Evolutionary conservation across 53 echinoderm and acorn worm species (phyloP).

Genomic region (Actinopyga echinites): DNA sequence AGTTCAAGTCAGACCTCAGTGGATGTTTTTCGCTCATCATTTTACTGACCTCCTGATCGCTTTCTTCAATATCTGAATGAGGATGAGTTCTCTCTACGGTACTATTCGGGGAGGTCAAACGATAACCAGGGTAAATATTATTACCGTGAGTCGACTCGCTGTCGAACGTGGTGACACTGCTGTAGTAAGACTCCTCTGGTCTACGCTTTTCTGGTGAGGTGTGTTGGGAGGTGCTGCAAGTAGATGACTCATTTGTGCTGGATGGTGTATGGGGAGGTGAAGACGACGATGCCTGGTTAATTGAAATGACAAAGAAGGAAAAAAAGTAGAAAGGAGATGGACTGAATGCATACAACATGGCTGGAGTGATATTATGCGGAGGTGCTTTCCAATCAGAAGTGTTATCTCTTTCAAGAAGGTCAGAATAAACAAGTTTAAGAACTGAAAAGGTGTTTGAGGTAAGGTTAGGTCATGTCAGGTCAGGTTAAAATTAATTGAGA

Average conservation of each 20-base stretch:
- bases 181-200: slow-evolving; percentile 81
- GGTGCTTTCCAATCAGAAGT: no score
- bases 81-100: slow-evolving; percentile 59
- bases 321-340: no score
- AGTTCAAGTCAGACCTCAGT: slow-evolving; percentile 45
- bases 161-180: slow-evolving; percentile 91
- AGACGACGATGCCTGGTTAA: background rate
- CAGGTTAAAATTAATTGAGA: no score
- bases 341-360: no score
- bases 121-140: background rate
- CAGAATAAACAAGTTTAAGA: no score
- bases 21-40: slow-evolving; percentile 9
- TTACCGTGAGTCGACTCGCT: slow-evolving; percentile 57
- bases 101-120: slow-evolving; percentile 16
- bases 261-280: slow-evolving; percentile 75
- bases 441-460: no score
- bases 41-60: slow-evolving; percentile 17
- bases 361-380: no score
- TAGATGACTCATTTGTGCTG: slow-evolving; percentile 78
- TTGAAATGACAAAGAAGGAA: no score
- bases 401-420: no score
- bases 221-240: slow-evolving; percentile 85
- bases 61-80: slow-evolving; percentile 66
- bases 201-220: slow-evolving; percentile 90
- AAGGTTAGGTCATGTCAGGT: no score